A percentile compares a stretch with the other conserved stretches of the same genome.
These are phyloP conservation scores for Lepidochitona cinerea DNA, from an alignment of 2,888 invertebrate species.

Conservation along the genomic window DNA sequence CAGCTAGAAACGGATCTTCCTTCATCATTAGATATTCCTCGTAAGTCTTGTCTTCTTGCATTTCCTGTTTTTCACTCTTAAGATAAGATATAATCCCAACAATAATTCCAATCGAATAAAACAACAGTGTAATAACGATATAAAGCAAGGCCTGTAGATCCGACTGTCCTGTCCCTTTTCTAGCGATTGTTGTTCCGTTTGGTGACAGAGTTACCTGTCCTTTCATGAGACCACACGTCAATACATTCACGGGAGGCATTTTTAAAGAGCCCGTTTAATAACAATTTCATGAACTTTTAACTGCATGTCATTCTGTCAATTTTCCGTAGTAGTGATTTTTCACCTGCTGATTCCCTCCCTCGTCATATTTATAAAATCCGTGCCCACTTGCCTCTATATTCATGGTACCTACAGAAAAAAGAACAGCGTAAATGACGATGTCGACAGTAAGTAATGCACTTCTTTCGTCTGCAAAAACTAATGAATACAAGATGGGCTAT, in stretches of 20 bases:
- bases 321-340: no score
- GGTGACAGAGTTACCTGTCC: background rate
- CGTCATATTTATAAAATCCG: no score
- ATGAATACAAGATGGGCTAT: no score
- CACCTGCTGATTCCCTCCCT: no score
- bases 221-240: background rate
- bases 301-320: no score
- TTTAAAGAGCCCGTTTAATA: no score
- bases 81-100: slow-evolving; percentile 58
- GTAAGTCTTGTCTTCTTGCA: slow-evolving; percentile 66
- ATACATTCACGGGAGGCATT: background rate
- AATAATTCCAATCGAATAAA: slow-evolving; percentile 59
- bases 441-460: no score
- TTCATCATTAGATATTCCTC: slow-evolving; percentile 59
- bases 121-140: slow-evolving; percentile 58
- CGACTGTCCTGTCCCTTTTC: background rate
- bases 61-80: slow-evolving; percentile 57
- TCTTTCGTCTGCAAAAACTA: no score
- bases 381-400: no score
- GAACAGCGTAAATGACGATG: no score
- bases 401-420: no score
- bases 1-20: slow-evolving; percentile 37
- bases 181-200: background rate
- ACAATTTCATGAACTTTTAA: no score
- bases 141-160: slow-evolving; percentile 62